phyloP scores from a whole-genome alignment of 2,888 invertebrate genomes.

The Allacma fusca region DNA sequence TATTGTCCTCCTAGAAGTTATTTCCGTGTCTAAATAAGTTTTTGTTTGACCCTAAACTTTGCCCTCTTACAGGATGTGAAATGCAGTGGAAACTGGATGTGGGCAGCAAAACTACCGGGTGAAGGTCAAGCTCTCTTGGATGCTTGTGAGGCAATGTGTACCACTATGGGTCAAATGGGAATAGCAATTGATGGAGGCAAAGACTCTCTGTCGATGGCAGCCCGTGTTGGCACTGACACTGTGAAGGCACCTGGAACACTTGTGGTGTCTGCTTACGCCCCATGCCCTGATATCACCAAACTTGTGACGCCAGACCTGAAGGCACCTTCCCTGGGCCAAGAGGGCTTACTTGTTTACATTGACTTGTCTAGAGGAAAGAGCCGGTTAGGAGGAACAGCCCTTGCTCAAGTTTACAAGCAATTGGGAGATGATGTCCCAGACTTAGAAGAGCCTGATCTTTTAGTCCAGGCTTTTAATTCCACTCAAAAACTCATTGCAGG shows the following conservation, averaged over 20 bases:
- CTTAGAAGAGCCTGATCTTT: slow-evolving; percentile 73
- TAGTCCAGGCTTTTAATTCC: slow-evolving; percentile 80
- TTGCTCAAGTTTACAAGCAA: slow-evolving; percentile 90
- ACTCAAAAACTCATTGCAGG: slow-evolving; percentile 85
- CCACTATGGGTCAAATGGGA: slow-evolving; percentile 80
- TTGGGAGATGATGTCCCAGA: slow-evolving; percentile 83
- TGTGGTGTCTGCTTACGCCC: slow-evolving; percentile 95
- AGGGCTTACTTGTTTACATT: slow-evolving; percentile 78
- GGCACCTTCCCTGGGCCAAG: slow-evolving; percentile 70
- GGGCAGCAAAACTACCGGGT: slow-evolving; percentile 93
- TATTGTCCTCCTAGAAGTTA: too few relatives aligned
- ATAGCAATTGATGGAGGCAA: slow-evolving; percentile 97
- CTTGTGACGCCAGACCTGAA: slow-evolving; percentile 91
- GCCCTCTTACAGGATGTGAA: slow-evolving; percentile 96
- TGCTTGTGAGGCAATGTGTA: slow-evolving; percentile 89
- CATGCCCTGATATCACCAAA: slow-evolving; percentile 87
- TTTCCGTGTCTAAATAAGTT: too few relatives aligned
- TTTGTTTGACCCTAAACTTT: too few relatives aligned
- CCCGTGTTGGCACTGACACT: slow-evolving; percentile 75
- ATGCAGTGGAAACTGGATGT: slow-evolving; percentile 99
- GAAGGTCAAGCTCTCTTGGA: slow-evolving; percentile 88
- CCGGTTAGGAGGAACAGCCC: slow-evolving; percentile 88
- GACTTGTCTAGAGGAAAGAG: slow-evolving; percentile 77
- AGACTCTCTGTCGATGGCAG: slow-evolving; percentile 97
- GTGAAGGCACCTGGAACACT: slow-evolving; percentile 72